Conservation (phyloP, 2,113 vertebrate genomes). For the Chlamydotis undulata region DNA sequence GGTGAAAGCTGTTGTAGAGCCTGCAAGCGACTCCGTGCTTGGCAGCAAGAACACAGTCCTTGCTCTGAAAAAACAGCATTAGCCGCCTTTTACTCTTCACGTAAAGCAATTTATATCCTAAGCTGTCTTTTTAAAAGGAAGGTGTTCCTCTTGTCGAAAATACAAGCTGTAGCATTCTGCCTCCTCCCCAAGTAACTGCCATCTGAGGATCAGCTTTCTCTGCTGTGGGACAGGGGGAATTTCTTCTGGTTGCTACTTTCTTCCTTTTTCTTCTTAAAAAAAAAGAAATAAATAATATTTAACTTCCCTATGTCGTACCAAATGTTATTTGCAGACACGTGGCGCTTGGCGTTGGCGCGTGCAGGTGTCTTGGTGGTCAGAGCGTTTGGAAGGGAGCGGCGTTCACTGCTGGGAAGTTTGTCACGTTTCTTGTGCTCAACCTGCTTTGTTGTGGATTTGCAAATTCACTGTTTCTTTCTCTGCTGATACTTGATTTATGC, state of each 20-base stretch:
- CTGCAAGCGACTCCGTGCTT: rapidly evolving
- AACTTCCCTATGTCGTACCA: background rate
- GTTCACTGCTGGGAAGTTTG: background rate
- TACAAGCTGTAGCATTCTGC: background rate
- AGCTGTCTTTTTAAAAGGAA: background rate
- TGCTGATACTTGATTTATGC: background rate
- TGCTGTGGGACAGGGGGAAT: background rate
- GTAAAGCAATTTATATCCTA: background rate
- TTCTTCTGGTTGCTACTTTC: background rate
- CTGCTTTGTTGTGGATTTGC: background rate
- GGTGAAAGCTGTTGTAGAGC: background rate
- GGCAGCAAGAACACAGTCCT: background rate
- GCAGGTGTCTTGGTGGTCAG: background rate
- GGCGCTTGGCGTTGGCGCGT: background rate
- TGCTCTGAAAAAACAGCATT: background rate
- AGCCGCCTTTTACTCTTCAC: background rate
- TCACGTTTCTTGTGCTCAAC: background rate
- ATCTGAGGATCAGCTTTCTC: background rate
- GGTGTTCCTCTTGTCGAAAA: background rate
- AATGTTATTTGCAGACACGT: rapidly evolving
- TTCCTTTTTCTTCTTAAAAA: background rate
- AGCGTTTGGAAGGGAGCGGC: background rate
- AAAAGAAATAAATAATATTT: background rate
- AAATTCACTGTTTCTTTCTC: background rate
- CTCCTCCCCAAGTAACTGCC: background rate